A percentile compares a stretch with the other conserved stretches of the same genome.
These are phyloP conservation scores for Varanus komodoensis DNA, from an alignment of 2,113 vertebrate genomes.

Conservation along the genomic window DNA sequence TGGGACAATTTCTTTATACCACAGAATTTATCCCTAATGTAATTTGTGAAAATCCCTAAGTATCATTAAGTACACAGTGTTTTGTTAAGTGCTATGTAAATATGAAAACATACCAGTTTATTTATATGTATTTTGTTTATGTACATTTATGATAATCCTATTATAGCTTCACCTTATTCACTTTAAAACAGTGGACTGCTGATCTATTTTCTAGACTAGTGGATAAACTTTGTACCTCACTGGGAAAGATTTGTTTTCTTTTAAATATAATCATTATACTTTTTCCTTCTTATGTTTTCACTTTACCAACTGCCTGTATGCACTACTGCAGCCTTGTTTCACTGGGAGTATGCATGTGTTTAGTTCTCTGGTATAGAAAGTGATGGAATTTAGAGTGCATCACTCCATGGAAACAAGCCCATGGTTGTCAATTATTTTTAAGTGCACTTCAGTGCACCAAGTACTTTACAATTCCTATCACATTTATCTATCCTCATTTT, in stretches of 20 bases:
- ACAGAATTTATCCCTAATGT: not conserved
- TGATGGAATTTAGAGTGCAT: not conserved
- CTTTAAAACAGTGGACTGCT: not conserved
- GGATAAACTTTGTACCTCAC: not conserved
- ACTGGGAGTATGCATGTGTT: not conserved
- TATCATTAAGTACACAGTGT: not conserved
- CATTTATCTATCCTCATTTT: not conserved
- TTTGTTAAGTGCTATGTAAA: not conserved
- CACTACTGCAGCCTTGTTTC: not conserved
- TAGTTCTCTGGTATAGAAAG: not conserved
- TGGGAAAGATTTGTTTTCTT: not conserved
- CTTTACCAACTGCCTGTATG: not conserved
- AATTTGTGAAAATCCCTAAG: not conserved
- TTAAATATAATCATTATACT: not conserved
- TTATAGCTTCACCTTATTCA: not conserved
- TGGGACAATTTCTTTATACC: not conserved
- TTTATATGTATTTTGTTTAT: not conserved
- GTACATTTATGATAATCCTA: too few relatives aligned
- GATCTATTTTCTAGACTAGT: not conserved
- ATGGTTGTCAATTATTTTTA: not conserved
- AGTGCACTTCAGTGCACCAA: not conserved
- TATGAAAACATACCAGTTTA: not conserved
- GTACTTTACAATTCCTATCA: not conserved
- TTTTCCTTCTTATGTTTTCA: not conserved
- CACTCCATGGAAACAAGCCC: not conserved